These are phyloP conservation scores for Schizotus pectinicornis DNA, from an alignment of 2,888 invertebrate species.

Conservation along the genomic window DNA sequence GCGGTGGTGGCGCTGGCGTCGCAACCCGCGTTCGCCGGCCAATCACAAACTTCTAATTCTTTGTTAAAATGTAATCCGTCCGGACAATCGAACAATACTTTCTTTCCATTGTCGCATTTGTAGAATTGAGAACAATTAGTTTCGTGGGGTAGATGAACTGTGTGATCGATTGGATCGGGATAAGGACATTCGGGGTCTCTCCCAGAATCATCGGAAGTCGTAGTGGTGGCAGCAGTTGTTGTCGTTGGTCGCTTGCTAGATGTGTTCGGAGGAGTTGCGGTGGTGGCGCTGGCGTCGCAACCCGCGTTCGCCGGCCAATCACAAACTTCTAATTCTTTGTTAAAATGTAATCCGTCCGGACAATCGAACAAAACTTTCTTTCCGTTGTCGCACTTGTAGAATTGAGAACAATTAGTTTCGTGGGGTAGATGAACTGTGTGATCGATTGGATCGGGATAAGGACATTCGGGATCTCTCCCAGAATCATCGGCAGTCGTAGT, in stretches of 20 bases:
- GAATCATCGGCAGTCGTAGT: no score
- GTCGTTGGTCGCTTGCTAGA: not conserved
- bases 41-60: constrained; percentile 15
- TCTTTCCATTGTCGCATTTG: constrained; percentile 26
- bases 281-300: not conserved
- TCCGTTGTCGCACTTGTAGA: constrained; percentile 40
- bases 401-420: constrained; percentile 12
- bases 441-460: constrained; percentile 11
- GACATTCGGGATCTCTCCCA: constrained; percentile 12
- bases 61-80: constrained; percentile 9
- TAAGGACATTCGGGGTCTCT: constrained; percentile 19
- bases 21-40: constrained; percentile 15
- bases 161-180: constrained; percentile 2
- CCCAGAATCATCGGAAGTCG: constrained; percentile 2
- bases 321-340: constrained; percentile 36
- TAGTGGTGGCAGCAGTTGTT: constrained; percentile 8
- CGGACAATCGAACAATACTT: constrained; percentile 13
- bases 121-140: not conserved
- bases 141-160: constrained; percentile 29
- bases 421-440: constrained; percentile 23
- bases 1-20: no score
- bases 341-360: constrained; percentile 37
- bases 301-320: constrained; percentile 30
- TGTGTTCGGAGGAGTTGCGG: not conserved
- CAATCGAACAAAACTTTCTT: constrained; percentile 34